Evolutionary conservation across 2,113 vertebrate genomes (phyloP).

Genomic region (Alouatta palliata): DNA sequence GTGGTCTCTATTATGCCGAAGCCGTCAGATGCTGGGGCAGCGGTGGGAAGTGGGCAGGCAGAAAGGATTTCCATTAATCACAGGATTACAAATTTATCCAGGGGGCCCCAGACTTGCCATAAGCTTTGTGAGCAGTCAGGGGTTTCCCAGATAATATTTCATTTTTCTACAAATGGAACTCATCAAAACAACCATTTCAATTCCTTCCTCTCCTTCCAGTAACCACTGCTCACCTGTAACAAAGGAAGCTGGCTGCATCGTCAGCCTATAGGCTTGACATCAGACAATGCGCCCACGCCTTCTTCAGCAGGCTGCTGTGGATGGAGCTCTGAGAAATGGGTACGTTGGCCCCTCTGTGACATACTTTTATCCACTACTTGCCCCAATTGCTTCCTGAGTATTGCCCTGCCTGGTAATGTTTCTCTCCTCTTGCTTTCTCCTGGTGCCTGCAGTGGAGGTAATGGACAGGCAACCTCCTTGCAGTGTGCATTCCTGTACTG

Average conservation of each 20-base stretch:
- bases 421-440: not conserved
- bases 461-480: not conserved
- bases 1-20: not conserved
- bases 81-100: not conserved
- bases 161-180: not conserved
- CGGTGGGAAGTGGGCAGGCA: not conserved
- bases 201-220: not conserved
- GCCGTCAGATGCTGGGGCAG: not conserved
- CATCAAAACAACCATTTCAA: not conserved
- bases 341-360: not conserved
- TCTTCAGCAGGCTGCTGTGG: not conserved
- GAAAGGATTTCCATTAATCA: not conserved
- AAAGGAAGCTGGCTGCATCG: not conserved
- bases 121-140: not conserved
- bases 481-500: rapidly evolving
- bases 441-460: not conserved
- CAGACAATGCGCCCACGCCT: not conserved
- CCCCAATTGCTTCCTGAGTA: not conserved
- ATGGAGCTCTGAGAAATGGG: not conserved
- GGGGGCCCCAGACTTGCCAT: not conserved
- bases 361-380: not conserved
- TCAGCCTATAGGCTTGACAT: not conserved
- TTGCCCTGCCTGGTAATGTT: not conserved
- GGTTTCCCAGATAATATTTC: not conserved
- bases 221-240: not conserved